phyloP scores from a whole-genome alignment of 2,113 vertebrate species.

The Oncorhynchus masou region DNA sequence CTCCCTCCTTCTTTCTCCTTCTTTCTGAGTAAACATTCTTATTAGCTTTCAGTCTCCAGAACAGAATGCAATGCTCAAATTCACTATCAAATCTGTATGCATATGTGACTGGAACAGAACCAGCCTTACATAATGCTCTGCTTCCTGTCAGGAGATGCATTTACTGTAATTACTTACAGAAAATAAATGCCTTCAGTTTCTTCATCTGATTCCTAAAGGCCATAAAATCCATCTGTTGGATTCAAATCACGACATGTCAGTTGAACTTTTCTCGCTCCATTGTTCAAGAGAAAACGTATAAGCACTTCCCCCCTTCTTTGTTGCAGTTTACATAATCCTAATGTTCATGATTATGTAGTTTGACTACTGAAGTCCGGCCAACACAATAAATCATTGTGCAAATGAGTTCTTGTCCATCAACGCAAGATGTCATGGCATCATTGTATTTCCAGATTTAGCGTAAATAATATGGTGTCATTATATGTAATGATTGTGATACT shows the following conservation, averaged over 20 bases:
- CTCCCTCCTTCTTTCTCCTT: not conserved
- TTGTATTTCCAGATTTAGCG: slow-evolving; percentile 16
- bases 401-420: slow-evolving; percentile 44
- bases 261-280: not conserved
- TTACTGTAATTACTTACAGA: slow-evolving; percentile 8
- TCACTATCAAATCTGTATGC: not conserved
- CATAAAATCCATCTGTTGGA: slow-evolving; percentile 3
- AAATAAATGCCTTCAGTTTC: not conserved
- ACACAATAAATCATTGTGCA: slow-evolving; percentile 36
- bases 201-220: slow-evolving; percentile 1
- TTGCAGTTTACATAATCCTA: slow-evolving; percentile 9
- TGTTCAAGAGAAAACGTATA: not conserved
- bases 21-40: not conserved
- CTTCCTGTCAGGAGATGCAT: slow-evolving; percentile 1
- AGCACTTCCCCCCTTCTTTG: not conserved
- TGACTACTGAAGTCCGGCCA: slow-evolving; percentile 15
- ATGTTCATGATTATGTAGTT: slow-evolving; percentile 14
- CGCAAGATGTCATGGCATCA: slow-evolving; percentile 39
- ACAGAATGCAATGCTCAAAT: not conserved
- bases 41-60: not conserved
- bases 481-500: slow-evolving; percentile 31
- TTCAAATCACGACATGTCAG: not conserved
- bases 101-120: not conserved
- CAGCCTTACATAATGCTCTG: not conserved
- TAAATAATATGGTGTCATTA: slow-evolving; percentile 44